Evolutionary conservation across 2,888 invertebrate species (phyloP).

Genomic region (Sinopyrophorus schimmeli): DNA sequence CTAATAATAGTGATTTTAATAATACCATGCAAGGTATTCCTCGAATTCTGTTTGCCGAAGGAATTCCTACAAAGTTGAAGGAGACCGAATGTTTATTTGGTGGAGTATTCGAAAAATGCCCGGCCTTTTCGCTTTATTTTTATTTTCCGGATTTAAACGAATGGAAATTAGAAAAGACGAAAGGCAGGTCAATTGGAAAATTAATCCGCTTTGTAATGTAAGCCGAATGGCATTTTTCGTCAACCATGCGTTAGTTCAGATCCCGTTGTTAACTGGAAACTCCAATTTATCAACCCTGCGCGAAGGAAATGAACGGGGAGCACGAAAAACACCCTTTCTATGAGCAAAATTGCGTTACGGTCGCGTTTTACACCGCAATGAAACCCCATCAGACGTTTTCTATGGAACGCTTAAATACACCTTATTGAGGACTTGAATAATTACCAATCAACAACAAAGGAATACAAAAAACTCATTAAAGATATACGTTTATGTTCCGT

Average conservation of each 20-base stretch:
- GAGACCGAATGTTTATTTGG: no score
- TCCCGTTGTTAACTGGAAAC: slow-evolving; percentile 15
- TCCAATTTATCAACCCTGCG: slow-evolving; percentile 25
- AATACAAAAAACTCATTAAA: no score
- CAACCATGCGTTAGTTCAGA: slow-evolving; percentile 9
- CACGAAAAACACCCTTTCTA: slow-evolving; percentile 22
- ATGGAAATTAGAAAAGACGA: no score
- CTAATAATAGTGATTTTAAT: no score
- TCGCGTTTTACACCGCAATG: slow-evolving; percentile 19
- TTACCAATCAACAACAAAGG: slow-evolving; percentile 23
- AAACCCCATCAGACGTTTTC: slow-evolving; percentile 17
- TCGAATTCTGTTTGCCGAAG: slow-evolving; percentile 9
- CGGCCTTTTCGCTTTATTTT: no score
- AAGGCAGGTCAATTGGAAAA: slow-evolving; percentile 9
- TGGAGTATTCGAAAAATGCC: no score
- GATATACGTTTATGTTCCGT: no score
- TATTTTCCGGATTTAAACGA: no score
- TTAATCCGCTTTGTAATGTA: slow-evolving; percentile 8
- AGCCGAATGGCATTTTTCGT: slow-evolving; percentile 12
- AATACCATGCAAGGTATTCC: slow-evolving; percentile 21
- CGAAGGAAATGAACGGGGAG: slow-evolving; percentile 20
- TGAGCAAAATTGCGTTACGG: slow-evolving; percentile 21
- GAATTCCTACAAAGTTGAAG: slow-evolving; percentile 26
- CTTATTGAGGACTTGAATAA: slow-evolving; percentile 13
- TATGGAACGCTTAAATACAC: slow-evolving; percentile 19